These are phyloP conservation scores for Eupleurogrammus muticus DNA, from an alignment of 2,797 vertebrate genomes.

Conservation along the genomic window DNA sequence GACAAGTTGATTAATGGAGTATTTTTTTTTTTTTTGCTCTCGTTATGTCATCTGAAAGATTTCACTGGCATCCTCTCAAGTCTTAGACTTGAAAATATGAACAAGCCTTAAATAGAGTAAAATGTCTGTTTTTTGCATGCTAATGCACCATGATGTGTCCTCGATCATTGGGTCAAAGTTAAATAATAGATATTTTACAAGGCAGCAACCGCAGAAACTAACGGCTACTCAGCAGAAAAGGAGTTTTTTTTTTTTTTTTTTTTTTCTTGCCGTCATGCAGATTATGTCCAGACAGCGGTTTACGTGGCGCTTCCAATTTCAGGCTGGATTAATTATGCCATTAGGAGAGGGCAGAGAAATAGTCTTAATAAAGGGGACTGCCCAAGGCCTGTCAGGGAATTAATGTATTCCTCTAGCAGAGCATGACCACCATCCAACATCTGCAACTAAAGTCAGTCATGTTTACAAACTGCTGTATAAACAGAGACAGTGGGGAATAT, in stretches of 20 bases:
- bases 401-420: slow-evolving; percentile 73
- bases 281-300: slow-evolving; percentile 69
- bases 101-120: not conserved
- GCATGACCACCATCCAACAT: slow-evolving; percentile 72
- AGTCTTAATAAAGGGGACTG: slow-evolving; percentile 73
- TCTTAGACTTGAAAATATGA: not conserved
- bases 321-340: slow-evolving; percentile 78
- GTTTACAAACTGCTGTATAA: slow-evolving; percentile 73
- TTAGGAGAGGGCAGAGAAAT: slow-evolving; percentile 74
- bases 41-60: too few species aligned
- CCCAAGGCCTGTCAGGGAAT: slow-evolving; percentile 66
- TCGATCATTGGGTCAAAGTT: slow-evolving; percentile 29
- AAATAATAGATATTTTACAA: slow-evolving; percentile 49
- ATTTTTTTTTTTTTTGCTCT: too few species aligned
- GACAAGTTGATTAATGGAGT: too few species aligned
- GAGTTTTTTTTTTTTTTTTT: slow-evolving; percentile 71
- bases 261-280: slow-evolving; percentile 61
- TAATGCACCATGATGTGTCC: slow-evolving; percentile 12
- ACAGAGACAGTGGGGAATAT: slow-evolving; percentile 68
- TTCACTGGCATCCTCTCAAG: not conserved
- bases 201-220: slow-evolving; percentile 35
- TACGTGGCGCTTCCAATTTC: slow-evolving; percentile 75
- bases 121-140: not conserved
- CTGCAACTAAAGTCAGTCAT: slow-evolving; percentile 71
- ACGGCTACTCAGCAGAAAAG: slow-evolving; percentile 49